These are phyloP conservation scores for Spilosoma lubricipeda DNA, from an alignment of 2,888 invertebrate species.

Conservation along the genomic window DNA sequence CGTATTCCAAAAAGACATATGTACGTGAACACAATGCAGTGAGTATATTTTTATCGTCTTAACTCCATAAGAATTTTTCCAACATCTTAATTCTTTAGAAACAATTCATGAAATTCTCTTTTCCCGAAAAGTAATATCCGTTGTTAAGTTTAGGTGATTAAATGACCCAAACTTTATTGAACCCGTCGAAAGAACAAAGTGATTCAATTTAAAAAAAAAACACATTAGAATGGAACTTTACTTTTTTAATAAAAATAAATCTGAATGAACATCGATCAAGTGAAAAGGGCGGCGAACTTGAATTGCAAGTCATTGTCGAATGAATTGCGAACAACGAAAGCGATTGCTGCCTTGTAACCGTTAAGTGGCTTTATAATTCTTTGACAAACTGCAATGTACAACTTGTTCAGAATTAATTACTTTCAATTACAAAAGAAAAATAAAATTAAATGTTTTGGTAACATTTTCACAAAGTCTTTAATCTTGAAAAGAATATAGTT, in stretches of 20 bases:
- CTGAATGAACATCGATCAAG: slow-evolving; percentile 46
- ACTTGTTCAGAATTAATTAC: slow-evolving; percentile 21
- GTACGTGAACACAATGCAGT: neutral
- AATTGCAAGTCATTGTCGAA: slow-evolving; percentile 45
- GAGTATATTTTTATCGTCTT: neutral
- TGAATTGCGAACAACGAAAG: slow-evolving; percentile 39
- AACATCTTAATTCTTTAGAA: neutral
- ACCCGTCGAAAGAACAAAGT: slow-evolving; percentile 10
- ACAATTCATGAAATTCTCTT: neutral
- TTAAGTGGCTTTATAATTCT: slow-evolving; percentile 50
- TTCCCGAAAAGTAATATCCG: neutral
- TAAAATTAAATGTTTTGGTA: neutral
- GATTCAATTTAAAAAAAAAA: slow-evolving; percentile 12
- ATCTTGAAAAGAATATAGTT: too few species aligned
- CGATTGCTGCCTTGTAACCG: slow-evolving; percentile 42
- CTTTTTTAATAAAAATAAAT: slow-evolving; percentile 37
- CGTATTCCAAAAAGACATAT: neutral
- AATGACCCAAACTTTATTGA: neutral
- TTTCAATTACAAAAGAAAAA: neutral
- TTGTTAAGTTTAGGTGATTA: neutral
- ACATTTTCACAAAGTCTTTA: neutral
- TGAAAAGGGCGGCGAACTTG: slow-evolving; percentile 37
- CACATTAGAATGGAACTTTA: neutral
- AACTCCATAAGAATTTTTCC: neutral
- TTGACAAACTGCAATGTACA: slow-evolving; percentile 45